These are phyloP conservation scores for Platycheirus albimanus DNA, from an alignment of 2,888 invertebrate species.

Conservation along the genomic window DNA sequence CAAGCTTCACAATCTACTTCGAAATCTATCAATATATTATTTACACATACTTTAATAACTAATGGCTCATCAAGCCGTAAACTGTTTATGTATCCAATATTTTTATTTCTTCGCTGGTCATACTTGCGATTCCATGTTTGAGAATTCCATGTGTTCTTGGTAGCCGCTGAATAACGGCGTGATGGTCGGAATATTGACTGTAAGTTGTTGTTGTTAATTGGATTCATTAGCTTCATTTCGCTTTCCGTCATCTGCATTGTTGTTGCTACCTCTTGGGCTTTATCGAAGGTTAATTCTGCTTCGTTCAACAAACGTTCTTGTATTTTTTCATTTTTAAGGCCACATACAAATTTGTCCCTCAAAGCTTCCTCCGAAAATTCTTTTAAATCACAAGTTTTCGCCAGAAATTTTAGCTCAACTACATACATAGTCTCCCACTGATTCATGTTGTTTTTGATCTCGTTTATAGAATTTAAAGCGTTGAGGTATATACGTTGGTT, in stretches of 20 bases:
- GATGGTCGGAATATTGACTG: background rate
- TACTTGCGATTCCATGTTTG: background rate
- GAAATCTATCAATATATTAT: too few species aligned
- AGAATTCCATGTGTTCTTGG: background rate
- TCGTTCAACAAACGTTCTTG: background rate
- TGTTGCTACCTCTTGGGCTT: background rate
- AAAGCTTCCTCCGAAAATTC: background rate
- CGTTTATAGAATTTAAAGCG: background rate
- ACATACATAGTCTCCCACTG: background rate
- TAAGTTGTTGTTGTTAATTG: conserved; percentile 20
- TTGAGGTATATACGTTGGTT: background rate
- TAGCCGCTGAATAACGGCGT: background rate
- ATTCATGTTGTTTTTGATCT: background rate
- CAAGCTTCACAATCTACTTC: too few species aligned
- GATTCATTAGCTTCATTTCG: background rate
- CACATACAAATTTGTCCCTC: background rate
- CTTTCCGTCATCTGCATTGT: background rate
- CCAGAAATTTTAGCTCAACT: background rate
- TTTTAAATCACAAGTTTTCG: background rate
- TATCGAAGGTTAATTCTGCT: background rate
- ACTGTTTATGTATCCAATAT: background rate
- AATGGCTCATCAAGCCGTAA: too few species aligned
- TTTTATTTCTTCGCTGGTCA: too few species aligned
- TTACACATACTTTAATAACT: too few species aligned
- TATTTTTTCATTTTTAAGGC: background rate